Percentiles rank a stretch among this genome's conserved stretches.
Evolutionary conservation across 2,797 vertebrate genomes (phyloP).

Genomic region (Limosa lapponica): DNA sequence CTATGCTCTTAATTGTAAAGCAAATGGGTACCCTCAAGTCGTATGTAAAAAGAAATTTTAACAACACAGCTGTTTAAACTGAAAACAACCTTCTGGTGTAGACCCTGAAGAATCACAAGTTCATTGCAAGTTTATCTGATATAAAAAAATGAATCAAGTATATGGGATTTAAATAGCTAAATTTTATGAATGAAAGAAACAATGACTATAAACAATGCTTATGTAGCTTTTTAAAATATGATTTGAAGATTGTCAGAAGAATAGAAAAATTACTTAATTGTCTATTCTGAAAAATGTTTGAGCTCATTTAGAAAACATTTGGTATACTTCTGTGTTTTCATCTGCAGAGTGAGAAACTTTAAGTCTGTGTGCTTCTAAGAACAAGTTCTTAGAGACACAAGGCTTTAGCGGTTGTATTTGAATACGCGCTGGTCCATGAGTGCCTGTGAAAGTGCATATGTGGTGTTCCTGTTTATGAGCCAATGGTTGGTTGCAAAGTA

Average conservation of each 20-base stretch:
- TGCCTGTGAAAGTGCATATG: neutral
- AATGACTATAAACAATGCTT: rapidly evolving
- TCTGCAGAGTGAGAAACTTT: neutral
- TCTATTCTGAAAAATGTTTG: neutral
- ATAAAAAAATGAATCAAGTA: neutral
- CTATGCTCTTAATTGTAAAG: slow-evolving; percentile 7
- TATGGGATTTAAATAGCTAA: neutral
- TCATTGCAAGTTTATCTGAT: slow-evolving; percentile 29
- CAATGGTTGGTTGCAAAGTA: neutral
- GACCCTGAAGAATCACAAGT: neutral
- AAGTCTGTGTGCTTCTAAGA: neutral
- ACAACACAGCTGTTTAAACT: slow-evolving; percentile 34
- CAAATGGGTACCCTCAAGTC: slow-evolving; percentile 47
- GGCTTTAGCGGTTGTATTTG: neutral
- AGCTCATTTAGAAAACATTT: neutral
- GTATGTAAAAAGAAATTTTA: slow-evolving; percentile 19
- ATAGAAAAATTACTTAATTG: neutral
- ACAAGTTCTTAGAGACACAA: neutral
- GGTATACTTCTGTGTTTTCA: neutral
- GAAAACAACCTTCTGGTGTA: neutral
- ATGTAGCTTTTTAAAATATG: neutral
- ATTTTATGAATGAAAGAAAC: neutral
- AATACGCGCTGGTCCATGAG: rapidly evolving
- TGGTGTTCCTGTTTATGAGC: neutral
- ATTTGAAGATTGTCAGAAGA: neutral